Conservation (phyloP, 1,140 invertebrate species). For the roundworm (Caenorhabditis elegans) region DNA sequence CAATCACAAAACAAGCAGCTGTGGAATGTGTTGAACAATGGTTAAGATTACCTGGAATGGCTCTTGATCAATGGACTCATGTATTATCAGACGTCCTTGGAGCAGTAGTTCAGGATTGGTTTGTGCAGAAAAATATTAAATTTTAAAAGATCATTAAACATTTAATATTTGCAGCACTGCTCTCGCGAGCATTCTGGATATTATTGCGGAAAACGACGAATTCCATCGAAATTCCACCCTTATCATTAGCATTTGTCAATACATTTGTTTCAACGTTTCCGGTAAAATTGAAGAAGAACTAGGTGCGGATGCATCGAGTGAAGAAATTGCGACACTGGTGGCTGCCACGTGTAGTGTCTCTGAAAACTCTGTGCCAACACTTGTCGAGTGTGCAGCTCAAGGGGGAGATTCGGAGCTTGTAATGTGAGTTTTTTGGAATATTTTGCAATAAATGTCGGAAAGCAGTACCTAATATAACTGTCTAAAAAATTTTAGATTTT, state of each 20-base stretch:
- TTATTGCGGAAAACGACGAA: background rate
- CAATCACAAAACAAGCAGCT: background rate
- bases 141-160: background rate
- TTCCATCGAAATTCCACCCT: background rate
- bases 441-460: too few relatives aligned
- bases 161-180: background rate
- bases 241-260: background rate
- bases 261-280: background rate
- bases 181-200: background rate
- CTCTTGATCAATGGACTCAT: background rate
- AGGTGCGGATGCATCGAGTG: background rate
- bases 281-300: background rate
- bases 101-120: background rate
- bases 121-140: too few relatives aligned
- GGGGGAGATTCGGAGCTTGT: background rate
- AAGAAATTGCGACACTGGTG: background rate
- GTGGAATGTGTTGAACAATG: conserved; percentile 11
- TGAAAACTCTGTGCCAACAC: background rate
- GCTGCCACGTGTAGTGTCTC: background rate
- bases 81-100: background rate
- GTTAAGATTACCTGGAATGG: background rate
- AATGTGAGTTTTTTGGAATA: background rate
- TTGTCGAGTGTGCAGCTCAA: background rate
- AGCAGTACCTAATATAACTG: too few relatives aligned
- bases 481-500: too few relatives aligned